Base-by-base conservation (phyloP, 2,888 invertebrate genomes). In the Thalpophila matura region DNA sequence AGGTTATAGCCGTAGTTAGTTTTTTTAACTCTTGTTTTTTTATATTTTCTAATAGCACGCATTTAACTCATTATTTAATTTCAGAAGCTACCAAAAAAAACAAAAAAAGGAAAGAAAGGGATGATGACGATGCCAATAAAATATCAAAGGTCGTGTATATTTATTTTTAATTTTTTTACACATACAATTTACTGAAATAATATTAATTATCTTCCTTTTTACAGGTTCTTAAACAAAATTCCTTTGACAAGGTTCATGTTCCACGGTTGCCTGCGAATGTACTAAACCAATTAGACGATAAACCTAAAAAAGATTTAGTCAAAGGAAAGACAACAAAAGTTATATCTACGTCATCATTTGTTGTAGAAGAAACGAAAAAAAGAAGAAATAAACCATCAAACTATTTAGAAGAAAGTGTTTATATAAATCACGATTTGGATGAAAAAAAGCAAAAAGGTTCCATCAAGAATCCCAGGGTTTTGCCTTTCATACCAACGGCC, bases 351-450 rank as follows among this genome's bases (percentile, higher is more conserved):
- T 84, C 91, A 16, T 67, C 84, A n/a, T 95, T 95, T 70, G 26
- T 79, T 38, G 91, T 95, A 0, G 89, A 92, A 86, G 83, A 89
- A 74, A 72, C 85, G 1, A 86, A 69, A 55, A 85, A 74, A 63
- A 85, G 85, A 35, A 90, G 82, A 72, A 90, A 83, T 56, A 94
- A 92, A 74, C 94, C 94, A 2, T 94, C 94, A 5, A 86, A 87
- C 55, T 94, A 90, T 76, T 84, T 95, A 62, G 95, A 95, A 87
- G 89, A 94, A 69, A 94, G 92, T 79, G 80, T 95, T 33, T 92
- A 89, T 72, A 67, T 93, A n/a, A 89, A 92, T 70, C 88, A 89
- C 20, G 78, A 85, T 6, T 62, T 72, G 7, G 67, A 76, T 10
- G 74, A 77, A 27, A 81, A 80, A 58, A 88, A 85, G 58, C 80